Base-by-base conservation (phyloP, 1,140 invertebrate species). In the Ceratitis capitata region DNA sequence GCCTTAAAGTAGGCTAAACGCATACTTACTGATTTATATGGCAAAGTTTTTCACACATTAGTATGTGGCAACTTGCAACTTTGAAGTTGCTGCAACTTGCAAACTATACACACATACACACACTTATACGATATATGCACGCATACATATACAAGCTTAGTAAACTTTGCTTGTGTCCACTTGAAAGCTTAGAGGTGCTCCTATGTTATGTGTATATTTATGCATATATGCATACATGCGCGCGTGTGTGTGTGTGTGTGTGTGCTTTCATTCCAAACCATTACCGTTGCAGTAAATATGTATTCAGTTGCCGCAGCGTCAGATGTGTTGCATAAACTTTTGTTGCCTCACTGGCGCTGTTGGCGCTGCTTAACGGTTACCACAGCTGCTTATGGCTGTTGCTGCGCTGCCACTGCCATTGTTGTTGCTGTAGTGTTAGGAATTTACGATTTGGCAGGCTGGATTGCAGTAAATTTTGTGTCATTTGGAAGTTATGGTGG, bases 21-120 rank as follows among this genome's bases (percentile, higher is more conserved):
- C 69, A 78, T 78, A 78, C 69, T 42, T 78, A 78, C 69, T 78
- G 69, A 78, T 78, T 78, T 78, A 78, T 78, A 78, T 78, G 69
- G 39, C 69, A 78, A 78, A 78, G 14, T 78, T 78, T 78, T 78
- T 78, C 69, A 78, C 51, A 83, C 82, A 83, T 83, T 83, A 53
- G 82, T 51, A 42, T 82, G 35, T 83, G 82, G 47, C 45, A 83
- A 83, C 29, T 35, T 35, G 82, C 47, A 83, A 53, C 78, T 83
- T 29, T 29, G 78, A 82, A 82, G 42, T 69, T 69, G 61, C 61
- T 35, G 32, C 61, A 69, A 45, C 69, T 78, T 35, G 32, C 26
- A 83, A 83, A 29, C 49, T 1, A 83, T 56, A 78, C 12, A 3
- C 35, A 78, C 29, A 26, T 69, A 83, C 23, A 69, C 53, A 78